Evolutionary conservation across 2,113 vertebrate genomes (phyloP), one percentile per base, ranked within the genome.

Genomic region (Apteryx owenii): DNA sequence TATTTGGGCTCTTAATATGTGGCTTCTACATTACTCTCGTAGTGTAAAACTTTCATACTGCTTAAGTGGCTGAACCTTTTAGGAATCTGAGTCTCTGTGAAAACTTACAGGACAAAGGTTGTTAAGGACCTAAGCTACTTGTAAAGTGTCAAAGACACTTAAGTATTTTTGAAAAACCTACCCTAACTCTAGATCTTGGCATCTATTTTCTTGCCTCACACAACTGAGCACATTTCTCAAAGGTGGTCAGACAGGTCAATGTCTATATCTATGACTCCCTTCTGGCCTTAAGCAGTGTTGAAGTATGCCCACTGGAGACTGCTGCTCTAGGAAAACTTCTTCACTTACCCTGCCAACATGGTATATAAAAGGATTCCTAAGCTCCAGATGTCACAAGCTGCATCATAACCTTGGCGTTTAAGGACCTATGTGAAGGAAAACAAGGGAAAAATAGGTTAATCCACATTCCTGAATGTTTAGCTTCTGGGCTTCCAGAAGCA

Each of bases 371-470:
- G 98, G 96, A 99, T 99, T 17, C 99, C 99, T 94, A 99, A 75
- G 76, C 99, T 99, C 99, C 99, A 99, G 96, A 99, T 98, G 93
- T 99, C 99, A 84, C 99, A 99, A 2, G 99, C 99, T 28, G 99
- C 99, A 21, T 99, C 99, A 1, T 99, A 99, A 76, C 99, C 99
- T 91, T 99, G 99, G 44, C 99, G 99, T 97, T 99, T 99, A 51
- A 99, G 98, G 91, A 99, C 99, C 99, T 99, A 70, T 2, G 58
- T 2, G 36, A 73, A 77, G 16, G 22, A 51, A 29, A 54, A 33
- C 61, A n/a, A 62, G 5, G 19, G 13, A 18, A 19, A 11, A 83
- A 31, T 4, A 23, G 29, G 36, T 62, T 66, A 40, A 82, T 60
- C 62, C 64, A n/a, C 22, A 70, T 54, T 84, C 50, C 18, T 61